phyloP scores from a whole-genome alignment of 1,140 invertebrate genomes.

The Sitobion miscanthi region DNA sequence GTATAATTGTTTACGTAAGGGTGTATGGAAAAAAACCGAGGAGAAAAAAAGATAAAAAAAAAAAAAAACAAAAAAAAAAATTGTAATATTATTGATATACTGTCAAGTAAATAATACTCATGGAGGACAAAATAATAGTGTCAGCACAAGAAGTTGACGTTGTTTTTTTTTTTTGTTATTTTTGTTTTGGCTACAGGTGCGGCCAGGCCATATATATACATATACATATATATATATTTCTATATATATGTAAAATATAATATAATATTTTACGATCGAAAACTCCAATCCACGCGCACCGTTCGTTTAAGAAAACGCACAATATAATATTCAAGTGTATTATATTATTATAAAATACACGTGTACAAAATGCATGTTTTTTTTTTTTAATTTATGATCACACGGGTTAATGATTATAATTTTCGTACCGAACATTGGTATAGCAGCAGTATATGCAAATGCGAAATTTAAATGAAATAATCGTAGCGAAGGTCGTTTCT shows the following conservation, averaged over 20 bases:
- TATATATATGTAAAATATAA: background rate
- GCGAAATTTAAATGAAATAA: constrained; percentile 58
- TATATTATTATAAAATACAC: background rate
- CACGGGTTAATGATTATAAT: constrained; percentile 8
- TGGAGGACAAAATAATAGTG: constrained; percentile 60
- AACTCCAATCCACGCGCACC: background rate
- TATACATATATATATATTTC: background rate
- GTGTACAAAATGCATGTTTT: background rate
- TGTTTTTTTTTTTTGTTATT: constrained; percentile 79
- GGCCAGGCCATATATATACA: background rate
- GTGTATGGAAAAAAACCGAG: constrained; percentile 21
- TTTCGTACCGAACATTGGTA: constrained; percentile 58
- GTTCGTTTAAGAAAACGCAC: background rate
- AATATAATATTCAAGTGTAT: constrained; percentile 2
- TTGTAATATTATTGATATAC: background rate
- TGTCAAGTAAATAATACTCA: constrained; percentile 38
- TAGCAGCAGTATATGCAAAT: constrained; percentile 52
- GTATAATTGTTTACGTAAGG: constrained; percentile 18
- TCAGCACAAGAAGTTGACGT: constrained; percentile 89
- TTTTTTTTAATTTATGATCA: constrained; percentile 5
- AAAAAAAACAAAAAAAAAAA: constrained; percentile 45
- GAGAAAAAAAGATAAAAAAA: background rate
- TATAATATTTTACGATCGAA: background rate
- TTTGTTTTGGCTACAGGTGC: constrained; percentile 51
- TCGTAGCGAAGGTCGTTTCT: constrained; percentile 4